Base-by-base conservation (phyloP, 2,888 invertebrate genomes). In the Himalopsyche anomala region DNA sequence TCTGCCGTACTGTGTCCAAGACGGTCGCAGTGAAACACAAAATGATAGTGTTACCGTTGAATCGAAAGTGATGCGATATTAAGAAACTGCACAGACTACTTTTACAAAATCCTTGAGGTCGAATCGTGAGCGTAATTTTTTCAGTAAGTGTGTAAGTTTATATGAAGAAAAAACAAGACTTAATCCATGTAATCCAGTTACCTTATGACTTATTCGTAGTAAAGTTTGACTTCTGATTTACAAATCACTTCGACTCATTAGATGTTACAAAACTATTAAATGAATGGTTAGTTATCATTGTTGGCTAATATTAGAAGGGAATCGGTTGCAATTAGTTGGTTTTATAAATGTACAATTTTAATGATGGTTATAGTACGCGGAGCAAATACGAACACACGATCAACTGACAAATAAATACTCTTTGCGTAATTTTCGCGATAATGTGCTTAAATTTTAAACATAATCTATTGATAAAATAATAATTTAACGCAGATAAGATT, bases 41-140 rank as follows among this genome's bases (percentile, higher is more conserved):
- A 62, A 62, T 62, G 62, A 62, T 62, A 19, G 62, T 19, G 62
- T 62, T 62, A 19, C 28, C 19, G 62, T 62, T 28, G 62, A 62
- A 62, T 62, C 62, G 62, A 62, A 62, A 62, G 62, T 28, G 62
- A 62, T 62, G 62, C 62, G 62, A 28, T 62, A 15, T 62, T 62
- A 62, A 62, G 62, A 62, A 62, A 62, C 28, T 62, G 62, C 11
- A 2, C 19, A 62, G 28, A 19, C 62, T 62, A 62, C 62, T 62
- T 62, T 62, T 62, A 62, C 62, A 62, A 62, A 62, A 62, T 62
- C 62, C 62, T 62, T 62, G 62, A 62, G 62, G 62, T 62, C 62
- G 62, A 62, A 19, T 62, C 62, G 62, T 62, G 62, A 62, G 11
- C 28, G 62, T 19, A 9, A 19, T 62, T 62, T 62, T 62, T 62